Evolutionary conservation across 2,888 invertebrate genomes (phyloP).

Genomic region (Campoplex nolae): DNA sequence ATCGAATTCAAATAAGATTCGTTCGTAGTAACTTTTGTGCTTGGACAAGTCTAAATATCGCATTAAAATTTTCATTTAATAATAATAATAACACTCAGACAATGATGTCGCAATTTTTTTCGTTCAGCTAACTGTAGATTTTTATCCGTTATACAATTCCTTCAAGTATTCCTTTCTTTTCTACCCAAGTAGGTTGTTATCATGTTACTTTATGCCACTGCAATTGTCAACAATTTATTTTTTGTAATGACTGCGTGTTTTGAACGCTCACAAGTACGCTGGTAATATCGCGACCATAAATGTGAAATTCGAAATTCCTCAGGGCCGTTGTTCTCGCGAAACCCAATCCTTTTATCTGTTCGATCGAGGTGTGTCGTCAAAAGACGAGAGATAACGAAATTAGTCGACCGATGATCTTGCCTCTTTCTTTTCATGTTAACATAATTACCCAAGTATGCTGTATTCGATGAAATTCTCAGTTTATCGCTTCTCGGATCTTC

Average conservation of each 20-base stretch:
- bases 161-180: neutral
- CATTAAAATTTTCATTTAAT: neutral
- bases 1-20: neutral
- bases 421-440: slow-evolving; percentile 41
- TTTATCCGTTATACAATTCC: neutral
- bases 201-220: neutral
- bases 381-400: slow-evolving; percentile 64
- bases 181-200: neutral
- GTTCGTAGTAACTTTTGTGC: neutral
- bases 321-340: slow-evolving; percentile 24
- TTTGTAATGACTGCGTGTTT: neutral
- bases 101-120: too few species aligned
- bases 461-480: slow-evolving; percentile 49
- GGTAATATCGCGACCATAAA: neutral
- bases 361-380: slow-evolving; percentile 40
- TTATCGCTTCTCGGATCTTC: slow-evolving; percentile 29
- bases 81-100: neutral
- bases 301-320: slow-evolving; percentile 59
- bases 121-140: neutral
- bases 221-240: neutral
- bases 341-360: slow-evolving; percentile 39
- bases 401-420: slow-evolving; percentile 44
- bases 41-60: neutral
- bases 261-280: neutral
- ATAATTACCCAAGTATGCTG: slow-evolving; percentile 51